Evolutionary conservation across 2,113 vertebrate genomes (phyloP), one percentile per base, ranked within the genome.

Genomic region (Hippocampus zosterae): DNA sequence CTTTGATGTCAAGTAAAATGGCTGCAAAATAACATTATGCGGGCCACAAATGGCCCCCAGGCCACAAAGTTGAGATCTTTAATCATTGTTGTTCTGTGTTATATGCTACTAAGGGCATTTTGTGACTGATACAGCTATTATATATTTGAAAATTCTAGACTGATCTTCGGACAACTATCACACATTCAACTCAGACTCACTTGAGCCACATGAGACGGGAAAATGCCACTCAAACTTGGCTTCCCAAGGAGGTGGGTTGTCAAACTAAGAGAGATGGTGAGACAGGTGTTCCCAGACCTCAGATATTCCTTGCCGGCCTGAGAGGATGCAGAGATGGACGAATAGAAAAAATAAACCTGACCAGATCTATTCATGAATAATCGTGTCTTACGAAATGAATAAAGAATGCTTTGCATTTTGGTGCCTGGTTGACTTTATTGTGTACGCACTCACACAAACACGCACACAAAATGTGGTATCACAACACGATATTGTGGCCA

Each of bases 131-230:
- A 5, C 61, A 37, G 10, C 19, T 8, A 18, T 65, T 27, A 15
- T 19, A 29, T 33, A 33, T 8, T 66, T 69, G 62, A 46, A 72
- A 73, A 44, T 81, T 68, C 56, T 50, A 99, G 97, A 94, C 95
- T 41, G 94, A 96, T 81, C 79, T 99, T 69, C 92, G 84, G 8
- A 87, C 79, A 71, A 96, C 89, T 85, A 80, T 91, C 40, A 98
- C 96, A 1, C 93, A 82, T 3, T 92, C 94, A 0, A 65, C 88
- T 53, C 97, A 99, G 85, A 98, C 96, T 2, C 75, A 95, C 29
- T 82, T 93, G 76, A 98, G 96, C 83, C 93, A 96, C 67, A 91
- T 95, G 94, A 94, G 94, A 80, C 90, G 95, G 81, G 92, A 96
- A 2, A 96, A 92, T 55, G 67, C 0, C 74, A 91, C 91, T 27